These are phyloP conservation scores for Paratrypauchen microcephalus DNA, from an alignment of 2,797 vertebrate genomes.

Conservation along the genomic window DNA sequence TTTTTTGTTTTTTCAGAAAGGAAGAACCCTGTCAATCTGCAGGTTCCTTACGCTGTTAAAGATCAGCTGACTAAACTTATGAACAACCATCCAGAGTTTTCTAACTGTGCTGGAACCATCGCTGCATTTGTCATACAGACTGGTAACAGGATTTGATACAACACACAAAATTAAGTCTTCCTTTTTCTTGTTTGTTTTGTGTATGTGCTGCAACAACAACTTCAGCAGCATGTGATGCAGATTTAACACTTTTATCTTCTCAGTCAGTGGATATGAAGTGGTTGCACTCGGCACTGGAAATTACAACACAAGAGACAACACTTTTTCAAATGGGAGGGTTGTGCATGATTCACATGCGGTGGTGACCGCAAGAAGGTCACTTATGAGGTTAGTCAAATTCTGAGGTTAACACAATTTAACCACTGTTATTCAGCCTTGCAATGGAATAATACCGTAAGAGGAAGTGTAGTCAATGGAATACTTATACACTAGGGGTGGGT, in stretches of 20 bases:
- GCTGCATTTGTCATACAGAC: conserved; percentile 90
- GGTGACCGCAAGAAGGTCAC: conserved; percentile 88
- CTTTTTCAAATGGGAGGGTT: conserved; percentile 77
- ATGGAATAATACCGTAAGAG: not conserved
- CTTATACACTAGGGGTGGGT: no score
- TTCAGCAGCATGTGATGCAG: not conserved
- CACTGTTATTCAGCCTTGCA: not conserved
- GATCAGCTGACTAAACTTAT: conserved; percentile 80
- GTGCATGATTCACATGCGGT: conserved; percentile 89
- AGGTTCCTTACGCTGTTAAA: conserved; percentile 75
- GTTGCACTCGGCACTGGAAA: conserved; percentile 91
- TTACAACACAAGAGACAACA: conserved; percentile 77
- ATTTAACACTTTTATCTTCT: not conserved
- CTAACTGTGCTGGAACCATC: conserved; percentile 78
- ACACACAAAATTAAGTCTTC: not conserved
- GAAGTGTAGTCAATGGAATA: not conserved
- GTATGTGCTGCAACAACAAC: not conserved
- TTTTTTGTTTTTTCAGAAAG: conserved; percentile 63
- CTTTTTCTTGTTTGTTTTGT: no score
- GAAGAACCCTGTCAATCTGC: conserved; percentile 67
- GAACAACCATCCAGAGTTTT: conserved; percentile 75
- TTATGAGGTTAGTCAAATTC: conserved; percentile 81
- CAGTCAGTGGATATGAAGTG: conserved; percentile 78
- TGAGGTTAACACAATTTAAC: not conserved
- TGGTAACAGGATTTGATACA: conserved; percentile 71